Evolutionary conservation across 2,888 invertebrate genomes (phyloP), one percentile per base, ranked within the genome.

Genomic region (Octodonta nipae): DNA sequence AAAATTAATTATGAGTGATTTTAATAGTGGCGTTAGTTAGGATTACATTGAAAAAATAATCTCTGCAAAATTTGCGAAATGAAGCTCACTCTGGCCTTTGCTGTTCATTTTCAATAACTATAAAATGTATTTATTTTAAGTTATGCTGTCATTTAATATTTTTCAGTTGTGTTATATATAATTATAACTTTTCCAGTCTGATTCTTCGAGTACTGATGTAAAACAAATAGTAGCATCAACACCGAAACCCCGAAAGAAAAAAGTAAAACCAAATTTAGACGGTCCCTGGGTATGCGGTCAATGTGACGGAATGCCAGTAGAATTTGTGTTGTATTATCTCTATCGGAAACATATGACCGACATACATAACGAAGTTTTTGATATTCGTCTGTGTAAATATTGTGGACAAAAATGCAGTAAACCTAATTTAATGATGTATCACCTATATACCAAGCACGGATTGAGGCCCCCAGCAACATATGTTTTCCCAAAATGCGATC

Each of bases 271-370:
- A 44, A 63, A 47, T 20, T 55, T 69, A 4, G 70, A 70, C 30
- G 84, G 83, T 0, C 85, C 85, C 1, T 88, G 87, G 87, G 69
- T 77, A 34, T 88, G 87, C 54, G 65, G 74, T 22, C 73, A 78
- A 39, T 87, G 87, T 61, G 73, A 72, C 16, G 73, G 72, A 72
- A 28, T 49, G 32, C 44, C 51, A 6, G 42, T 78, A 28, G 75
- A 78, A 50, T 85, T 87, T 55, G 73, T 77, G 13, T 73, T 80
- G 13, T 87, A 87, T 51, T 78, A 76, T 44, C 72, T 77, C 45
- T 87, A 80, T 58, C 70, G 86, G 26, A 74, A 81, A 40, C 88
- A 88, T 63, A 72, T 87, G 59, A 76, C 80, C 6, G 81, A 83
- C 43, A 71, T 80, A 0, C 87, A 87, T 48, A 74, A 78, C 49